Evolutionary conservation across 2,113 vertebrate species (phyloP), one percentile per base, ranked within the genome.

Genomic region (Lutjanus erythropterus): DNA sequence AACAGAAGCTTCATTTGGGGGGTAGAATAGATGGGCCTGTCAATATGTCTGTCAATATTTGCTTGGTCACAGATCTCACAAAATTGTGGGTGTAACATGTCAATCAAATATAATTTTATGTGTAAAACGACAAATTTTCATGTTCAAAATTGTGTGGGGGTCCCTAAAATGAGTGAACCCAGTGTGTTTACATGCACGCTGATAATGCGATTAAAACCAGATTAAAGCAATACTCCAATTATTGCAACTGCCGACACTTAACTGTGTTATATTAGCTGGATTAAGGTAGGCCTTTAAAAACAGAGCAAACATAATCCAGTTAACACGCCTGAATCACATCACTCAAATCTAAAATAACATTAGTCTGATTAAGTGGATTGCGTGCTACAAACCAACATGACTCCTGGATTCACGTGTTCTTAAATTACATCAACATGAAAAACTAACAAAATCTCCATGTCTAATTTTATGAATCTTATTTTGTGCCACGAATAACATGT

Each of bases 121-220:
- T 47, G 18, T 47, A 47, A 35, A 35, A 4, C 33, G 33, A 7
- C 33, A 35, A 7, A 35, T 44, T 44, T 15, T 67, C 29, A 9
- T n/a, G 61, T 29, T 5, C 4, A 15, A 71, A 56, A 33, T n/a
- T 12, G 5, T n/a, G 4, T 6, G 15, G 16, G 8, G 58, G 31
- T 18, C 21, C 5, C 70, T 71, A 59, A 47, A 31, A 71, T 50
- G 18, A 42, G 70, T 47, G 9, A 72, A 68, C 47, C 6, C 27
- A 27, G 46, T 5, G 3, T 59, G 55, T 60, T 47, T 19, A 37
- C 42, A 60, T 25, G 55, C 70, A 35, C 5, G 9, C 31, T 41
- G 3, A 21, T 50, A 42, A 74, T 12, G 2, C 41, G 46, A 52
- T 41, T 74, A n/a, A 74, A 59, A n/a, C 14, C 15, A 14, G 15